Conservation (phyloP, 2,797 vertebrate species). For the Micropoecilia bifurca region DNA sequence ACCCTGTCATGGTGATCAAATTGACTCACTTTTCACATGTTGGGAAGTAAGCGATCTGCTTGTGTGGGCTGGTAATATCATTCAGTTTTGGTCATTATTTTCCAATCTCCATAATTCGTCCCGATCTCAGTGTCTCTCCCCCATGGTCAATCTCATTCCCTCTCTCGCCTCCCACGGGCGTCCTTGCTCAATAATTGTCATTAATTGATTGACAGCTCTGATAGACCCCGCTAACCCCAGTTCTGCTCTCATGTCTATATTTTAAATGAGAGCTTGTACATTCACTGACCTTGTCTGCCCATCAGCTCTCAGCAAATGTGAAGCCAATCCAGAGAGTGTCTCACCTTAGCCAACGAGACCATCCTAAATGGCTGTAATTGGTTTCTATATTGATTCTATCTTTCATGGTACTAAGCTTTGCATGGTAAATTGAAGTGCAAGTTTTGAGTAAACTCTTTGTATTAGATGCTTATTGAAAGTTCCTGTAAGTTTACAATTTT, state of each 20-base stretch:
- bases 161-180: constrained; percentile 83
- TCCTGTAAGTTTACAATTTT: constrained; percentile 5
- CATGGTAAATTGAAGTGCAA: constrained; percentile 36
- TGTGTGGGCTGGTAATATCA: constrained; percentile 80
- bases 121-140: constrained; percentile 87
- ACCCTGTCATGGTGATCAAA: constrained; percentile 46
- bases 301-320: constrained; percentile 90
- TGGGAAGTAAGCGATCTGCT: constrained; percentile 74
- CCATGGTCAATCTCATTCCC: constrained; percentile 91
- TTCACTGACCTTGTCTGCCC: constrained; percentile 96
- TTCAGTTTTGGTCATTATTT: constrained; percentile 84
- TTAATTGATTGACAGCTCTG: constrained; percentile 99
- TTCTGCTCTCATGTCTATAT: constrained; percentile 94
- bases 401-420: constrained; percentile 30
- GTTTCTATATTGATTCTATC: constrained; percentile 45
- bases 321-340: constrained; percentile 76
- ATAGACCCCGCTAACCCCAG: constrained; percentile 96
- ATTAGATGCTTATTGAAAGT: constrained; percentile 6
- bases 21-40: constrained; percentile 62
- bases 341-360: constrained; percentile 71
- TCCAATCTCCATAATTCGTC: constrained; percentile 86
- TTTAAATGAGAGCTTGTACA: constrained; percentile 99
- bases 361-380: constrained; percentile 75
- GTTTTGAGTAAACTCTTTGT: constrained; percentile 42
- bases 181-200: constrained; percentile 99